Conservation (phyloP, 2,113 vertebrate genomes). For the Eclectus roratus region DNA sequence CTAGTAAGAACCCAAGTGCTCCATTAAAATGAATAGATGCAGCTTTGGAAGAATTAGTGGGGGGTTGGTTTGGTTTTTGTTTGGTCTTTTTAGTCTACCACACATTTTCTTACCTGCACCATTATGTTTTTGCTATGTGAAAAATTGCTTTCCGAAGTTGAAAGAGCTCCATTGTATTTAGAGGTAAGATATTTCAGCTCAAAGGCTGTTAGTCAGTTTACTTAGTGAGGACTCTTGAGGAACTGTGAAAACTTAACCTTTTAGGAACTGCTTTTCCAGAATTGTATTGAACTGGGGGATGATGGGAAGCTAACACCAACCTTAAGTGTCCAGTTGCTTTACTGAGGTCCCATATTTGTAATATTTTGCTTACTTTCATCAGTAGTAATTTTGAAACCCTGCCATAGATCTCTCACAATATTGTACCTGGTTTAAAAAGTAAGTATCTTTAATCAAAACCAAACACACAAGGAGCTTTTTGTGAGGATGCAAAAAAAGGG, state of each 20-base stretch:
- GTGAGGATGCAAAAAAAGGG: not conserved
- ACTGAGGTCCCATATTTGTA: not conserved
- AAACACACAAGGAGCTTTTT: not conserved
- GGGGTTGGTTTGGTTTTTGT: not conserved
- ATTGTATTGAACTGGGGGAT: not conserved
- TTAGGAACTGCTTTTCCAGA: not conserved
- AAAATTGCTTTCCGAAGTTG: not conserved
- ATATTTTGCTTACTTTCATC: not conserved
- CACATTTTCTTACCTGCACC: not conserved
- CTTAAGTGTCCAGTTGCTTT: not conserved
- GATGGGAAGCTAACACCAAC: fast-evolving
- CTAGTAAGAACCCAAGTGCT: not conserved
- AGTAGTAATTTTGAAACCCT: not conserved
- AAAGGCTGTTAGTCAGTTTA: not conserved
- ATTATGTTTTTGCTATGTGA: not conserved
- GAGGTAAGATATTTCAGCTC: not conserved
- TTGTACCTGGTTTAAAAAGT: not conserved
- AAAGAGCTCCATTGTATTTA: not conserved
- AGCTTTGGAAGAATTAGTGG: not conserved
- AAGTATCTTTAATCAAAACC: not conserved
- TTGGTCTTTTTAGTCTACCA: not conserved
- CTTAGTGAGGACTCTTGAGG: not conserved
- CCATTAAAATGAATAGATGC: not conserved
- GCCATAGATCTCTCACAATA: not conserved
- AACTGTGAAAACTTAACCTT: not conserved